Evolutionary conservation across 2,888 invertebrate species (phyloP), one percentile per base, ranked within the genome.

Genomic region (Spisula solida): DNA sequence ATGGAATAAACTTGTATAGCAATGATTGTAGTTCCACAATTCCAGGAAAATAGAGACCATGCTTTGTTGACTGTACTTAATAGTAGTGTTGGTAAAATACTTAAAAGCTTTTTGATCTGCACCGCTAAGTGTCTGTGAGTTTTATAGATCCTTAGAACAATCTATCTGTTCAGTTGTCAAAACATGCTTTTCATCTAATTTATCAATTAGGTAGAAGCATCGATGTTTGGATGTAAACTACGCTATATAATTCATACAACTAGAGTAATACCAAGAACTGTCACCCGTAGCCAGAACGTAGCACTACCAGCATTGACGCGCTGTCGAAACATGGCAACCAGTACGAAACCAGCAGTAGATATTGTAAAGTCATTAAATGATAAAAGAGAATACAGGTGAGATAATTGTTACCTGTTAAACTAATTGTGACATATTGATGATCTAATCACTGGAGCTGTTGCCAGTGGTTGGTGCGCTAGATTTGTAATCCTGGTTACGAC

Each of bases 351-450:
- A 4, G 47, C 79, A 1, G 75, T 75, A 1, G 78, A 82, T 25
- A 88, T 88, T 60, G 60, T 88, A 48, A 89, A 93, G 79, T 94
- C 94, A 75, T 85, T 85, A 75, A 93, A 94, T 92, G 94, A 94
- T 79, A 92, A 93, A 81, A 85, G 93, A 80, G 90, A 93, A 70
- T 94, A 94, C 88, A 93, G 94, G 94, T 94, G 82, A n/a, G 48
- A 18, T 34, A 47, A 14, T 5, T 8, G 16, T 10, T 51, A 51
- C 12, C 1, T 51, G 1, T 51, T 51, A 51, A 8, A 78, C 31
- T 29, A 5, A 29, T 8, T 78, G 18, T 41, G 25, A 14, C 78
- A 78, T 78, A 25, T 18, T 8, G 5, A 18, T 60, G 20, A 6
- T 60, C n/a, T 4, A 4, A 31, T 25, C 2, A 29, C 18, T 75